Evolutionary conservation across 2,113 vertebrate species (phyloP).

Genomic region (Herpetotheres cachinnans): DNA sequence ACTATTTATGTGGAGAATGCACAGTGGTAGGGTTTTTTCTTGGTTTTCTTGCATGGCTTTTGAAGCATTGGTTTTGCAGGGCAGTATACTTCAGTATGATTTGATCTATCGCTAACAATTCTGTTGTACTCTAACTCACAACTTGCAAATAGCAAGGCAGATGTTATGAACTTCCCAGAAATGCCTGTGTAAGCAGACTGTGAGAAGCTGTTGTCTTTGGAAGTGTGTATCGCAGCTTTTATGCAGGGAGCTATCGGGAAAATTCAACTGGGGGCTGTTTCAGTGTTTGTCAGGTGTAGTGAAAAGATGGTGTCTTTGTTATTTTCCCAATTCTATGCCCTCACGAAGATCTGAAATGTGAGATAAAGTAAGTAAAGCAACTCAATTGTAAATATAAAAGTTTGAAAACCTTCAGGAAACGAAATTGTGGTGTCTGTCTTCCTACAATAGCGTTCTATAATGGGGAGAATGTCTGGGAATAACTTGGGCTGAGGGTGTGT

Average conservation of each 20-base stretch:
- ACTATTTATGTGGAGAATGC: neutral
- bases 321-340: neutral
- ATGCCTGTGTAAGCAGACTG: neutral
- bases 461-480: neutral
- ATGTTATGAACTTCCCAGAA: fast-evolving
- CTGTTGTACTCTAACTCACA: neutral
- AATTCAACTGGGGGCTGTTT: neutral
- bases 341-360: neutral
- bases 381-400: neutral
- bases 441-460: neutral
- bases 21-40: fast-evolving
- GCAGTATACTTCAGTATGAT: neutral
- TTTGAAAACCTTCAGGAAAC: neutral
- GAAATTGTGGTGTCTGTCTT: neutral
- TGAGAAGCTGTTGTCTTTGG: neutral
- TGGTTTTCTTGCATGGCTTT: neutral
- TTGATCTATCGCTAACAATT: neutral
- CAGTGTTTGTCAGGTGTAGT: neutral
- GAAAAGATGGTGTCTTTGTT: neutral
- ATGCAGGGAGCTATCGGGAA: neutral
- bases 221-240: neutral
- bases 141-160: neutral
- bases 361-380: neutral
- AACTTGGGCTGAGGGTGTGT: neutral
- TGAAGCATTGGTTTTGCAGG: neutral